phyloP scores from a whole-genome alignment of 2,797 vertebrate genomes.

The Chlorospingus semifuscus region DNA sequence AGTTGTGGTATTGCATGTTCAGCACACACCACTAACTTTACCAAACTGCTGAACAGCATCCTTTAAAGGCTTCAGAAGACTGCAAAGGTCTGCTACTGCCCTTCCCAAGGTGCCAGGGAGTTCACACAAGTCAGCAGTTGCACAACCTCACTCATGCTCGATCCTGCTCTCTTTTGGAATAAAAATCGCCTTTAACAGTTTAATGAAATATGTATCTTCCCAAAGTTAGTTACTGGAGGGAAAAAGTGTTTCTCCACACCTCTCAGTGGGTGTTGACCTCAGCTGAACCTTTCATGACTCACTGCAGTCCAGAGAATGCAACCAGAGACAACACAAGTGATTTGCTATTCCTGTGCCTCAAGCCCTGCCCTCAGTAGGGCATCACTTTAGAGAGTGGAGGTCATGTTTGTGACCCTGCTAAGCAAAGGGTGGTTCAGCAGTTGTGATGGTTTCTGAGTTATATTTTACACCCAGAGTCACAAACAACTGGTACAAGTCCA shows the following conservation, averaged over 20 bases:
- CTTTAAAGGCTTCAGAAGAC: not conserved
- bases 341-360: not conserved
- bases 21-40: not conserved
- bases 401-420: not conserved
- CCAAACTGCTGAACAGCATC: not conserved
- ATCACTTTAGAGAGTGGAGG: not conserved
- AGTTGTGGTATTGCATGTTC: not conserved
- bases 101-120: not conserved
- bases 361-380: not conserved
- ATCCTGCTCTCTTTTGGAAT: not conserved
- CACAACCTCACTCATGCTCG: not conserved
- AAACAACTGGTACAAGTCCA: not conserved
- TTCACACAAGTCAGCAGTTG: not conserved
- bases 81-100: not conserved
- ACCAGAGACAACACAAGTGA: not conserved
- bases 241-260: not conserved
- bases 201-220: not conserved
- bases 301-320: not conserved
- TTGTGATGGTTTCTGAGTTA: not conserved
- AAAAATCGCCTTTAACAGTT: not conserved
- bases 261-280: not conserved
- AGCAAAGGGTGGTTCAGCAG: not conserved
- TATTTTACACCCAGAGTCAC: not conserved
- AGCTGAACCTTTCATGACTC: not conserved
- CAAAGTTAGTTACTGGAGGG: not conserved